Evolutionary conservation across 2,113 vertebrate genomes (phyloP).

Genomic region (Sander lucioperca): DNA sequence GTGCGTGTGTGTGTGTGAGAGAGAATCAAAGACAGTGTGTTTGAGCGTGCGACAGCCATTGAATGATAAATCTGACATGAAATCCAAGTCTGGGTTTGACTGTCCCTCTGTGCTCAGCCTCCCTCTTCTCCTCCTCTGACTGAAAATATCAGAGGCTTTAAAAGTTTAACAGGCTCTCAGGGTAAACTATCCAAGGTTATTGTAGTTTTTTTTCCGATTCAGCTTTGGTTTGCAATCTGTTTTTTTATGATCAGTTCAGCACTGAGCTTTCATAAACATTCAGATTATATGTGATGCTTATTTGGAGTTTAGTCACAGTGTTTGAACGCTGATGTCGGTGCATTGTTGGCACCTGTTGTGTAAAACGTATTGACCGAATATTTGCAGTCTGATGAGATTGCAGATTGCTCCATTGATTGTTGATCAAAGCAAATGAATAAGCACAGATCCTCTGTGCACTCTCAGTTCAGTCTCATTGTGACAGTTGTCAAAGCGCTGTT

Average conservation of each 20-base stretch:
- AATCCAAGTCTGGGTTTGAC: constrained; percentile 35
- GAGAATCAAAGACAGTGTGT: constrained; percentile 10
- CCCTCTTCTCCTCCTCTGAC: not conserved
- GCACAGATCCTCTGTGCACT: constrained; percentile 1
- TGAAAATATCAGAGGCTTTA: constrained; percentile 40
- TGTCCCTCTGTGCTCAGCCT: constrained; percentile 35
- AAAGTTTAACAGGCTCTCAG: constrained; percentile 36
- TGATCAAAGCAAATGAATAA: constrained; percentile 30
- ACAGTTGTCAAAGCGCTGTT: too few relatives aligned
- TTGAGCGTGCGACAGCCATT: not conserved
- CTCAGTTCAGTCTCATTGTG: not conserved
- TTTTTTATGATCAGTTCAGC: constrained; percentile 23
- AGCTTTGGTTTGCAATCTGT: constrained; percentile 17
- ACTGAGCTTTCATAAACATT: not conserved
- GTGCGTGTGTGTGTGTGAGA: not conserved
- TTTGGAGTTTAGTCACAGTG: constrained; percentile 19
- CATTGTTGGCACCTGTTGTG: constrained; percentile 25
- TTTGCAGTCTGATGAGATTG: constrained; percentile 20
- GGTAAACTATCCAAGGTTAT: constrained; percentile 42
- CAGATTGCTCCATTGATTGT: constrained; percentile 40
- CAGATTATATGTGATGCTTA: not conserved
- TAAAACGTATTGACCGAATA: not conserved
- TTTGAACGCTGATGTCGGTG: not conserved
- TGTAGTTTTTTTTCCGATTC: constrained; percentile 25
- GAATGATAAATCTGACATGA: constrained; percentile 49